A percentile compares a stretch with the other conserved stretches of the same genome.
These are phyloP conservation scores for Caloenas nicobarica DNA, from an alignment of 2,113 vertebrate species.

Conservation along the genomic window DNA sequence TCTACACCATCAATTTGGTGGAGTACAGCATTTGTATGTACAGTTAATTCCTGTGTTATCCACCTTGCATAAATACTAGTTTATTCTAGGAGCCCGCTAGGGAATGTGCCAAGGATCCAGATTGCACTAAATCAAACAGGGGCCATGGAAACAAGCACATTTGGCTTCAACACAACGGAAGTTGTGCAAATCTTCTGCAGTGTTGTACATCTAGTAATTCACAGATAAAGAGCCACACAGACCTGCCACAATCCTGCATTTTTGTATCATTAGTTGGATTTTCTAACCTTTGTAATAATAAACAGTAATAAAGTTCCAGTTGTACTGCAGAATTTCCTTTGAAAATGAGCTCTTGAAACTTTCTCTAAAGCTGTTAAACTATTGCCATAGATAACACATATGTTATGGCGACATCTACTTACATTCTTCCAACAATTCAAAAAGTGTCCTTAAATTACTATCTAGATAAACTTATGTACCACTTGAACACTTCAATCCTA, in stretches of 20 bases:
- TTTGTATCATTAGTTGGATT: background rate
- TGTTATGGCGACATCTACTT: background rate
- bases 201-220: background rate
- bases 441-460: background rate
- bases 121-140: background rate
- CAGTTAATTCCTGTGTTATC: background rate
- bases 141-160: background rate
- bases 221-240: background rate
- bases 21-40: background rate
- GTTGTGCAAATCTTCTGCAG: background rate
- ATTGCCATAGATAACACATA: background rate
- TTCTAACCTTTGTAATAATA: background rate
- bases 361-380: background rate
- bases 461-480: background rate
- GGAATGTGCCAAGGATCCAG: background rate
- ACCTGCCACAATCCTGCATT: background rate
- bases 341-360: background rate
- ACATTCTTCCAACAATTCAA: background rate
- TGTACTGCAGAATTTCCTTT: background rate
- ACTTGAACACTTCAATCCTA: background rate
- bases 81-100: background rate
- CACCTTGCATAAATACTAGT: background rate
- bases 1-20: rapidly evolving
- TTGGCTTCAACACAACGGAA: background rate
- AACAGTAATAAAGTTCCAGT: background rate